Percentiles rank a stretch among this genome's conserved stretches.
Evolutionary conservation across 1,140 invertebrate species (phyloP).

Genomic region (Bemisia tabaci): DNA sequence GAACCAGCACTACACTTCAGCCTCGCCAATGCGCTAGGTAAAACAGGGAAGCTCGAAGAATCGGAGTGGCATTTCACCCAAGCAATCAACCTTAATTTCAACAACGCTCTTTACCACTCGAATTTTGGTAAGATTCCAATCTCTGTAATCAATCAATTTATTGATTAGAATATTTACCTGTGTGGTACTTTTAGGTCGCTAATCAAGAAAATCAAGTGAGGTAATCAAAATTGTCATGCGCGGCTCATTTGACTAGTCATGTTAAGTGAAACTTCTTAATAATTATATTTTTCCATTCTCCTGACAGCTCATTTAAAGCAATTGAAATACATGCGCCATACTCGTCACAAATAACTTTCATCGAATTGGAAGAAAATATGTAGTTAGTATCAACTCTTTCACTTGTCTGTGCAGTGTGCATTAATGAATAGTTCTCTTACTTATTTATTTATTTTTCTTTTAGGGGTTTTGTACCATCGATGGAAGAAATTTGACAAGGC

Average conservation of each 20-base stretch:
- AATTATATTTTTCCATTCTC: too few species aligned
- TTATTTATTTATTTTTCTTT: slow-evolving; percentile 29
- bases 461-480: slow-evolving; percentile 84
- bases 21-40: slow-evolving; percentile 76
- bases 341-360: too few species aligned
- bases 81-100: slow-evolving; percentile 54
- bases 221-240: too few species aligned
- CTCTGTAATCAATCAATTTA: slow-evolving; percentile 5
- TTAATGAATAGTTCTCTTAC: too few species aligned
- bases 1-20: slow-evolving; percentile 70
- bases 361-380: too few species aligned
- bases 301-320: too few species aligned
- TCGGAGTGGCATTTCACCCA: slow-evolving; percentile 67
- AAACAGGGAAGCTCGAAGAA: slow-evolving; percentile 53
- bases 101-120: slow-evolving; percentile 56
- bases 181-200: slow-evolving; percentile 3
- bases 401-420: too few species aligned
- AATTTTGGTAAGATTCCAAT: slow-evolving; percentile 57
- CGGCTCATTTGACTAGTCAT: too few species aligned
- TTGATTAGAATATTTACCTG: background rate
- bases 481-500: slow-evolving; percentile 71
- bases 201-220: too few species aligned
- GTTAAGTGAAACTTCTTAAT: too few species aligned
- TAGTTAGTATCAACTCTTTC: too few species aligned
- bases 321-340: too few species aligned